Conservation (phyloP, 1,140 invertebrate species). For the Dysdera silvatica region DNA sequence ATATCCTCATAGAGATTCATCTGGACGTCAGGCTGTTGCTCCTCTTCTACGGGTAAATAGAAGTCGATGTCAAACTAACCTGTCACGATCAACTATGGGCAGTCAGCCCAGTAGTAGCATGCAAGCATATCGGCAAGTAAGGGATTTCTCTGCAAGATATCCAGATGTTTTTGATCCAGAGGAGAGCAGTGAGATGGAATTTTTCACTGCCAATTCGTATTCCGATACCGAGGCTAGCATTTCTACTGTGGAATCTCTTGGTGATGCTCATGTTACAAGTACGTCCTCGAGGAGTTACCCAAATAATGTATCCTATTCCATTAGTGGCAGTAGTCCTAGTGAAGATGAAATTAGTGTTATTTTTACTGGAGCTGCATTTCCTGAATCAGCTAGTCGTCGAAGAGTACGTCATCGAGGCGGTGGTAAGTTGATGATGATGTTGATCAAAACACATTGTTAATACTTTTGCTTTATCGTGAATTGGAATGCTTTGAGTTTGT, state of each 20-base stretch:
- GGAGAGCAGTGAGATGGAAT: conserved; percentile 24
- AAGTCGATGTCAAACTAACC: no score
- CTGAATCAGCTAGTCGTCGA: no score
- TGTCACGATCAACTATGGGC: not conserved
- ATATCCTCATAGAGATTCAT: not conserved
- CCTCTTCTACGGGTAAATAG: not conserved
- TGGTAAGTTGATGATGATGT: no score
- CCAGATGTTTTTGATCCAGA: conserved; percentile 23
- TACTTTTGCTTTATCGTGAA: no score
- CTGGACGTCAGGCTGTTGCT: not conserved
- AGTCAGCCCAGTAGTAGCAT: not conserved
- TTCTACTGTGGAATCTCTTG: conserved; percentile 8
- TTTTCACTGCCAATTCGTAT: conserved; percentile 26
- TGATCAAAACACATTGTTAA: no score
- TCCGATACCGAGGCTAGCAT: conserved; percentile 26
- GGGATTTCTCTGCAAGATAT: not conserved
- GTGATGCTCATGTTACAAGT: not conserved
- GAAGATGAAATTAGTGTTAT: conserved; percentile 26
- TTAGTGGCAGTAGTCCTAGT: conserved; percentile 10
- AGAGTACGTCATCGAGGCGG: no score
- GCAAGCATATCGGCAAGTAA: not conserved
- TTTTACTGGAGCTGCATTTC: conserved; percentile 1
- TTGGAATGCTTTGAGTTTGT: no score
- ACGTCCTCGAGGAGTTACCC: not conserved
- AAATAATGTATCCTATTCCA: not conserved